Base-by-base conservation (phyloP, 2,113 vertebrate genomes). In the Pagrus major region DNA sequence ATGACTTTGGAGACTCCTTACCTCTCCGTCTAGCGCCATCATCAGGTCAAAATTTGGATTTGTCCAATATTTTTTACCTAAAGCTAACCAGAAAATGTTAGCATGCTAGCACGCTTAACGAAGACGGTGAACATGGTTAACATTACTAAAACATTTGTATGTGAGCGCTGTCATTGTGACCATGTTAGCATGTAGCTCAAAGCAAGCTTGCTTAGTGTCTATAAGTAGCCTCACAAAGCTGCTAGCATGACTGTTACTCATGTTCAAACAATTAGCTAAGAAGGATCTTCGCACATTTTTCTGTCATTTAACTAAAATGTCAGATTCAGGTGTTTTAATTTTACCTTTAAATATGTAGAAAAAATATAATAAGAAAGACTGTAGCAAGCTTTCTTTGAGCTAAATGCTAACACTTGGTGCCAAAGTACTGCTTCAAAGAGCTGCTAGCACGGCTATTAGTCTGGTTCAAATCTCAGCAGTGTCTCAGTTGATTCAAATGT, bases 281-380 rank as follows among this genome's bases (percentile, higher is more conserved):
- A 42, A 16, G 15, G 9, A 61, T 9, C 20, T 0, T 42, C 3
- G 41, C 41, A 10, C 37, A 35, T 15, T 54, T 25, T 31, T 59
- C 20, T 10, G 1, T 27, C 44, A 31, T 46, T 14, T 58, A 59
- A 39, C 42, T 66, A 27, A 52, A 37, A 52, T 77, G 61, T 78
- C 29, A 61, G 51, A 31, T 59, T 70, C 10, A 58, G n/a, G 2
- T 14, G 1, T 8, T 65, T 27, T n/a, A 41, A 44, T 33, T 39
- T 37, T 10, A 16, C 41, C 37, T 12, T 44, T 42, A n/a, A n/a
- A 1, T 3, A 0, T 41, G 18, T 18, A 3, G 6, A 15, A 5
- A 20, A 21, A 20, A n/a, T n/a, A n/a, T n/a, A n/a, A 65, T n/a
- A n/a, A n/a, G n/a, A n/a, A n/a, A n/a, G n/a, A n/a, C n/a, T n/a